Conservation (phyloP, 2,888 invertebrate genomes). For the Lasioglossum pauxillum region DNA sequence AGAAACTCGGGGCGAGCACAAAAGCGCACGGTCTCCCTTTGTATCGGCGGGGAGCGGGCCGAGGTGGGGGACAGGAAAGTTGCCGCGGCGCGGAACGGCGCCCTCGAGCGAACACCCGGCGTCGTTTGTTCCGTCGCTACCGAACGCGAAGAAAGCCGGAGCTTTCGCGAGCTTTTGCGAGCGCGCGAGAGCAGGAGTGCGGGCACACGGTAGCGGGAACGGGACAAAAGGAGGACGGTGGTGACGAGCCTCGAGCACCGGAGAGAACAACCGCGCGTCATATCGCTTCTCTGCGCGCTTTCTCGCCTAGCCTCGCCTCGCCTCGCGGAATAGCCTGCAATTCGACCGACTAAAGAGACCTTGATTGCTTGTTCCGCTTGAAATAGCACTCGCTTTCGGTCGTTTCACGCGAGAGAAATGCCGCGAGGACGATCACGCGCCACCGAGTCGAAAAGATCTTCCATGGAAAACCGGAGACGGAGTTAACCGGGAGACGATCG, state of each 20-base stretch:
- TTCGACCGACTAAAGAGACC: conserved; percentile 13
- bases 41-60: conserved; percentile 4
- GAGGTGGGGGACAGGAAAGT: not conserved
- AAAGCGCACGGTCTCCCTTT: conserved; percentile 28
- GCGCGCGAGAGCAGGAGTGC: not conserved
- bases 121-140: conserved; percentile 25
- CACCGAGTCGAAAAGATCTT: not conserved
- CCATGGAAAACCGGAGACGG: not conserved
- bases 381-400: conserved; percentile 12
- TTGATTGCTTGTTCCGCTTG: conserved; percentile 17
- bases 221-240: not conserved
- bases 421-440: not conserved
- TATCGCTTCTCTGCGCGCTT: conserved; percentile 20
- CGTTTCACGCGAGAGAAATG: conserved; percentile 6
- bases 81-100: not conserved
- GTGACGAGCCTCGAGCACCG: conserved; percentile 34
- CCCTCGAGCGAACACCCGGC: conserved; percentile 39
- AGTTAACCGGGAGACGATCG: not conserved
- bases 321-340: conserved; percentile 29
- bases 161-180: conserved; percentile 1
- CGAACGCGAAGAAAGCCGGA: conserved; percentile 43
- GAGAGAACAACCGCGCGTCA: conserved; percentile 21
- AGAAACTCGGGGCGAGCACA: conserved; percentile 7
- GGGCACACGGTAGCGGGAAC: conserved; percentile 4
- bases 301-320: conserved; percentile 4